phyloP scores from a whole-genome alignment of 2,797 vertebrate species.

The Clamator glandarius region DNA sequence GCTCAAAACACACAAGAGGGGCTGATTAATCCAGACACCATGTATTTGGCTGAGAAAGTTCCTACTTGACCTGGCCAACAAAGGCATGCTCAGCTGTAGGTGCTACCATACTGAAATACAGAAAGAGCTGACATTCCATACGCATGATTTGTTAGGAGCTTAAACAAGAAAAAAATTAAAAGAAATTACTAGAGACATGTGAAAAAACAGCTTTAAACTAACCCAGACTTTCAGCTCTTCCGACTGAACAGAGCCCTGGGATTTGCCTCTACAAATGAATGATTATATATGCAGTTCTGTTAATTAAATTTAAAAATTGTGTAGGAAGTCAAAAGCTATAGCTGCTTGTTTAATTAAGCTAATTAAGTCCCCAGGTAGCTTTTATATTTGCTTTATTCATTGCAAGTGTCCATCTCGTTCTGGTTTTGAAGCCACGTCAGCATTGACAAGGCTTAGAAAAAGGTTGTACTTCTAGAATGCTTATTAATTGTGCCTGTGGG shows the following conservation, averaged over 20 bases:
- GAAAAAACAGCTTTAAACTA: conserved; percentile 22
- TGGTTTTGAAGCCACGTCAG: conserved; percentile 51
- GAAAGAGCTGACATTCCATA: conserved; percentile 21
- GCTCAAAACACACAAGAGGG: neutral
- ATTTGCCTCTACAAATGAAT: conserved; percentile 36
- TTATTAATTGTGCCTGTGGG: conserved; percentile 33
- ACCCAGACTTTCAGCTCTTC: conserved; percentile 30
- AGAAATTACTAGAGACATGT: conserved; percentile 49
- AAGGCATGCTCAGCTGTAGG: neutral
- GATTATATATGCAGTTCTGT: conserved; percentile 57
- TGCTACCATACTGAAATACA: conserved; percentile 6
- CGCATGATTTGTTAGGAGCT: conserved; percentile 6
- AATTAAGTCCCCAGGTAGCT: conserved; percentile 66
- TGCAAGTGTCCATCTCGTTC: conserved; percentile 49
- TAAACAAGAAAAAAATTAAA: conserved; percentile 23
- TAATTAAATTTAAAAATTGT: conserved; percentile 67
- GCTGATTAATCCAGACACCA: neutral
- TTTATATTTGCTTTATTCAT: conserved; percentile 57
- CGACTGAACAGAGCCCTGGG: conserved; percentile 24
- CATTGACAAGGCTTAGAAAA: neutral
- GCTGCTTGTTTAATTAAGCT: conserved; percentile 68
- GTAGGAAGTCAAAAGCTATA: conserved; percentile 64
- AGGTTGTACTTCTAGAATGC: neutral
- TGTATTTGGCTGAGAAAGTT: conserved; percentile 15
- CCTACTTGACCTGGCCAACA: conserved; percentile 39